Base-by-base conservation (phyloP, 1,140 invertebrate genomes). In the Nasonia vitripennis region DNA sequence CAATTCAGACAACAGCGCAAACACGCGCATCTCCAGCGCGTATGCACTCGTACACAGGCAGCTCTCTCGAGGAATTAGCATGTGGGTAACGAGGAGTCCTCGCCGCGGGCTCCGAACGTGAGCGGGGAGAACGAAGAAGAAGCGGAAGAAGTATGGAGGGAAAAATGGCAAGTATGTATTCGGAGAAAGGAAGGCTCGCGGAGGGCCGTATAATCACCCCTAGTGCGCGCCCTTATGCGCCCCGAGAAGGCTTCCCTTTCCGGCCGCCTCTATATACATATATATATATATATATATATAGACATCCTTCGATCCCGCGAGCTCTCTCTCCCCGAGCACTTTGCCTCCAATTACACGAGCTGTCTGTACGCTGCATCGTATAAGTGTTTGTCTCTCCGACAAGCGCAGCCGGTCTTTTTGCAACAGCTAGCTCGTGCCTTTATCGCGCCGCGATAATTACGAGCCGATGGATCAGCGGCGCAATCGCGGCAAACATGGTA, bases 191-290 rank as follows among this genome's bases (percentile, higher is more conserved):
- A 87, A 86, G 85, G 87, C 75, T 87, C 73, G 88, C 27, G 83
- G 83, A 79, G 81, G 37, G 75, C 75, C 55, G 81, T 70, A 51
- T 84, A 84, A 84, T 84, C 82, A 84, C 31, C 83, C 83, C 68
- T 62, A 41, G 27, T 68, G 17, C 37, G 17, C 37, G 68, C 27
- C 31, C 68, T 34, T 41, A 75, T 89, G 88, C 89, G 88, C 89
- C 87, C 88, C 89, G 87, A 89, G 88, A 88, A 74, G 86, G 74
- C 84, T 82, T 86, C 82, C 85, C 78, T 74, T 87, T 78, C 14
- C 70, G 31, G 23, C 27, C 27, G 23, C 23, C 71, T 41, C 0
- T 27, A 27, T 27, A 27, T 27, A 27, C 27, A 0, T 27, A 27
- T 27, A 27, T 0, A 27, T n/a, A n/a, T 27, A 27, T 27, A 27